Evolutionary conservation across 2,113 vertebrate genomes (phyloP), one percentile per base, ranked within the genome.

Genomic region (Solea solea): DNA sequence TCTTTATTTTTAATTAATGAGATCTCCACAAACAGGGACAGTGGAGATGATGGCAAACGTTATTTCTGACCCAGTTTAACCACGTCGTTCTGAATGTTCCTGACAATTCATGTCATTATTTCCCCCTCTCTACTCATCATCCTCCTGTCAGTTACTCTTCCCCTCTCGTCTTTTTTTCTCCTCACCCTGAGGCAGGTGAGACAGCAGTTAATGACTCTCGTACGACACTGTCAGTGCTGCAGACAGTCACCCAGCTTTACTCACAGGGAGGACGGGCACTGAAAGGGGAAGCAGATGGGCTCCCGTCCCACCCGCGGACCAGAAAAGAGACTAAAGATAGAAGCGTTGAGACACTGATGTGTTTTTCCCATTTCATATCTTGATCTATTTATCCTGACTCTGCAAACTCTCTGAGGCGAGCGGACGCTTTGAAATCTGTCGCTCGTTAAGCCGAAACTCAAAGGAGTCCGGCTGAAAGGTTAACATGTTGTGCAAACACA

Each of bases 281-380:
- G 44, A 66, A 68, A 67, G 55, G 67, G 81, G 80, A 78, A 81
- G 53, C 53, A 9, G 45, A 68, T 53, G 14, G 59, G 51, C 60
- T 76, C 69, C 72, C 44, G 7, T 81, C 85, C 74, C 78, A 67
- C n/a, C 71, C 74, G 71, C 21, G 15, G 42, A 83, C 63, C 45
- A 78, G 68, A 73, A 75, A 42, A 70, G 68, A 56, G 46, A 50
- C 76, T 62, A 69, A 66, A 80, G 73, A 83, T 78, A 61, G 64
- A 80, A 80, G 59, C 69, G 64, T 69, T 59, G 45, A 69, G 67
- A 9, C 65, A 55, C 40, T 73, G n/a, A 9, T 61, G 41, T 60
- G 55, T 55, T 50, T 64, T 54, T 34, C 5, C 34, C 34, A 34
- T 34, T 34, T 2, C 34, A 12, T 57, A 46, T 74, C 50, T 75